Conservation (phyloP, 2,113 vertebrate genomes). For the Setophaga petechia region DNA sequence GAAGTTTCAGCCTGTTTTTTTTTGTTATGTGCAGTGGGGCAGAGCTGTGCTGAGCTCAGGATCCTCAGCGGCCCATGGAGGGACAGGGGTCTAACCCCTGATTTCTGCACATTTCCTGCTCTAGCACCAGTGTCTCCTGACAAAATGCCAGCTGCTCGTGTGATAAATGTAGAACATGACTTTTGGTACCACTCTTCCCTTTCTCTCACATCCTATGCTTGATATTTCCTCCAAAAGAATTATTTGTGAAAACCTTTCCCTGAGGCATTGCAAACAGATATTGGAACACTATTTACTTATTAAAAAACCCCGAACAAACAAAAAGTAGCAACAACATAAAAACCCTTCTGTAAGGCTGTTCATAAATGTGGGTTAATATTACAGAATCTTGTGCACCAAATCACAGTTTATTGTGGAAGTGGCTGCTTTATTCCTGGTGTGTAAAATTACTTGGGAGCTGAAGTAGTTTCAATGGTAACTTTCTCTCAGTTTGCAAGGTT, state of each 20-base stretch:
- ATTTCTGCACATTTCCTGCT: not conserved
- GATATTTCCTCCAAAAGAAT: not conserved
- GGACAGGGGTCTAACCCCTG: not conserved
- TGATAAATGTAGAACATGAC: not conserved
- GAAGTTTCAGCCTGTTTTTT: slow-evolving; percentile 6
- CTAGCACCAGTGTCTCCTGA: not conserved
- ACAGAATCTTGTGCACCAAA: not conserved
- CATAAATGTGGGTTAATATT: not conserved
- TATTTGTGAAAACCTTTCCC: not conserved
- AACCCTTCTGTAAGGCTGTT: not conserved
- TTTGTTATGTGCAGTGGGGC: not conserved
- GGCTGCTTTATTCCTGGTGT: not conserved
- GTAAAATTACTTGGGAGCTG: not conserved
- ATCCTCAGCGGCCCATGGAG: rapidly evolving
- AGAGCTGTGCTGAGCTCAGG: not conserved
- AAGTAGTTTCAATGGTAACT: not conserved
- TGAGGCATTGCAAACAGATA: not conserved
- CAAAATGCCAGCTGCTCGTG: not conserved
- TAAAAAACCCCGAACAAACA: not conserved
- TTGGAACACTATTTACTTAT: not conserved
- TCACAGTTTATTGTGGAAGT: not conserved
- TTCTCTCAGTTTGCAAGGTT: not conserved
- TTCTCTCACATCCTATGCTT: not conserved
- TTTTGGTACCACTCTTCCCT: not conserved
- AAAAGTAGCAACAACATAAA: not conserved